A percentile compares a stretch with the other conserved stretches of the same genome.
Conservation (phyloP, 2,888 invertebrate genomes). For the Eurois occulta region DNA sequence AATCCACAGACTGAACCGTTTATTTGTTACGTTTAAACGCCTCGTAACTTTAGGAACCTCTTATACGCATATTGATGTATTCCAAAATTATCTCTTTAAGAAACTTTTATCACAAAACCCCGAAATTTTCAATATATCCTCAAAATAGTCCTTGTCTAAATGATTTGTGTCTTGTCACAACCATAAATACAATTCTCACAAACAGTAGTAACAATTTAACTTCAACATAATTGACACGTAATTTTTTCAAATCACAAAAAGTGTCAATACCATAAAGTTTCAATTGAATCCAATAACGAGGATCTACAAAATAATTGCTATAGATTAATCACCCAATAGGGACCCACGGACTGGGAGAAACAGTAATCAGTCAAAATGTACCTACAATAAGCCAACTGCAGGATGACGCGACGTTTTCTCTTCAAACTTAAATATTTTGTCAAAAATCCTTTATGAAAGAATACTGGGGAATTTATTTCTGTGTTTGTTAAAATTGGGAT, state of each 20-base stretch:
- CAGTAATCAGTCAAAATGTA: conserved; percentile 63
- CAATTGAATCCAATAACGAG: conserved; percentile 44
- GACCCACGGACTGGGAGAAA: conserved; percentile 25
- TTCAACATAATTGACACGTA: conserved; percentile 53
- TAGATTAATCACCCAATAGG: conserved; percentile 66
- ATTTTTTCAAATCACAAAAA: conserved; percentile 50
- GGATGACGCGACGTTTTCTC: conserved; percentile 60
- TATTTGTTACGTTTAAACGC: background rate
- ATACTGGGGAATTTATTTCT: conserved; percentile 30
- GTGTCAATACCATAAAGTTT: conserved; percentile 55
- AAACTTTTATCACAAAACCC: background rate
- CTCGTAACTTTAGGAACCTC: background rate
- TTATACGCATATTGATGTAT: too few relatives aligned
- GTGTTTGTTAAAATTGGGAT: conserved; percentile 24
- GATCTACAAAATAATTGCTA: conserved; percentile 60
- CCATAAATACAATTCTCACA: conserved; percentile 14
- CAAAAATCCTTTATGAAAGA: conserved; percentile 24
- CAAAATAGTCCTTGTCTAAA: background rate
- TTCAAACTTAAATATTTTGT: conserved; percentile 62
- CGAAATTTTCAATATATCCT: background rate
- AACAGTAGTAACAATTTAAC: conserved; percentile 26
- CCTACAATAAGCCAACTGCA: conserved; percentile 60
- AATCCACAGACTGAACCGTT: background rate
- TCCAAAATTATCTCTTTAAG: too few relatives aligned
- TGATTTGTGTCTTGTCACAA: conserved; percentile 21